Percentiles rank a stretch among this genome's conserved stretches.
These are phyloP conservation scores for Ophion ellenae DNA, from an alignment of 2,888 invertebrate species.

Conservation along the genomic window DNA sequence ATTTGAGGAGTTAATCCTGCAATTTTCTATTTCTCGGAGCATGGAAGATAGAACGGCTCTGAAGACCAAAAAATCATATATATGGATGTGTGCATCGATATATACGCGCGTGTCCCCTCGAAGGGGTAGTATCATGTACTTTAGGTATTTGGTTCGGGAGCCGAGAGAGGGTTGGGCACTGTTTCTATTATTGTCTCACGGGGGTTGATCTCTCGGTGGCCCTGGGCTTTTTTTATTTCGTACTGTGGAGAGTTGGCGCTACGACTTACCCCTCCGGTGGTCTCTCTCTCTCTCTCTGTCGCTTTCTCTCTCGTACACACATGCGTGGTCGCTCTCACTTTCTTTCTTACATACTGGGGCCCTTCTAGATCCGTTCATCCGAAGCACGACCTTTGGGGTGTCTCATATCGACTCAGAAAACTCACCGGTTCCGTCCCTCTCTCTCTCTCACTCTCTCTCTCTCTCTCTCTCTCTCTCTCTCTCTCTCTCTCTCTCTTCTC, in stretches of 20 bases:
- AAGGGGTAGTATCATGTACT: conserved; percentile 75
- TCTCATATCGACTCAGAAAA: conserved; percentile 42
- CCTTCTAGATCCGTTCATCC: conserved; percentile 62
- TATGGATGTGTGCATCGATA: conserved; percentile 1
- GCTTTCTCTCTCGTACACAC: conserved; percentile 1
- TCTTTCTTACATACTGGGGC: conserved; percentile 34
- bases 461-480: conserved; percentile 5
- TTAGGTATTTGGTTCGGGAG: conserved; percentile 76
- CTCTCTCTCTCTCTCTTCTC: conserved; percentile 9
- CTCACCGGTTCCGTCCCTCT: conserved; percentile 12
- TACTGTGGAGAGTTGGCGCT: conserved; percentile 12
- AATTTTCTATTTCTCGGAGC: too few species aligned
- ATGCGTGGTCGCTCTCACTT: too few species aligned
- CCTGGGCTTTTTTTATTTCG: conserved; percentile 51
- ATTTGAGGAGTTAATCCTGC: too few species aligned
- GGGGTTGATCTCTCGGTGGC: conserved; percentile 71
- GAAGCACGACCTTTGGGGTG: conserved; percentile 52
- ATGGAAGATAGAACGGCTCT: too few species aligned
- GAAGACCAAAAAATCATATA: not conserved
- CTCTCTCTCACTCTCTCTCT: conserved; percentile 25
- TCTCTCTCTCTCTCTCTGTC: conserved; percentile 48
- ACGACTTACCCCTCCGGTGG: conserved; percentile 32
- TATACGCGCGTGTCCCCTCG: not conserved
- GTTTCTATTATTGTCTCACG: conserved; percentile 83
- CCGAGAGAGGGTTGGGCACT: conserved; percentile 74